Evolutionary conservation across 2,888 invertebrate species (phyloP).

Genomic region (Anagyrus pseudococci): DNA sequence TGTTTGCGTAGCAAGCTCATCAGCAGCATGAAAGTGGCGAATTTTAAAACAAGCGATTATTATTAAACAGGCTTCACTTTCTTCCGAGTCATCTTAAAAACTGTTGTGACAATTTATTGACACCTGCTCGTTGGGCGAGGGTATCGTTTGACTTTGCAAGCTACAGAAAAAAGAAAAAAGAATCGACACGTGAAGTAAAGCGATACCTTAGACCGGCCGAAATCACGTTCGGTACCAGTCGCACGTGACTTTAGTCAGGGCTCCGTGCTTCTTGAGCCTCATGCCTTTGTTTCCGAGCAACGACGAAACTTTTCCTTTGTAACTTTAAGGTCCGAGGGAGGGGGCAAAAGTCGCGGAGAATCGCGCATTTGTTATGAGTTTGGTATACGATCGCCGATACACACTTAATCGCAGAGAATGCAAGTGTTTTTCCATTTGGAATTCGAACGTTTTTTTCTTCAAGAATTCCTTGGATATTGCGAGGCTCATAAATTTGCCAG

Average conservation of each 20-base stretch:
- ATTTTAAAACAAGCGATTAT: too few relatives aligned
- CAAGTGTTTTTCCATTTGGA: slow-evolving; percentile 29
- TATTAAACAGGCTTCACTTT: too few relatives aligned
- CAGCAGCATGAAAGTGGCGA: too few relatives aligned
- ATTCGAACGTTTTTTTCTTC: too few relatives aligned
- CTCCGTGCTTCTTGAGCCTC: neutral
- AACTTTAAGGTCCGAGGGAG: too few relatives aligned
- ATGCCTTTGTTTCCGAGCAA: slow-evolving; percentile 9
- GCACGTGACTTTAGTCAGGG: neutral
- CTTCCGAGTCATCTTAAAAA: neutral
- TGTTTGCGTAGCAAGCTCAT: too few relatives aligned
- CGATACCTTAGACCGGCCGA: neutral
- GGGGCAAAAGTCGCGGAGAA: slow-evolving; percentile 10
- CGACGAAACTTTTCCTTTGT: slow-evolving; percentile 27
- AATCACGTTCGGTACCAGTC: neutral
- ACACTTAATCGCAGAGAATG: slow-evolving; percentile 18
- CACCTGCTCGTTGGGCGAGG: too few relatives aligned
- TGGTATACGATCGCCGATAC: slow-evolving; percentile 14
- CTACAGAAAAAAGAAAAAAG: neutral
- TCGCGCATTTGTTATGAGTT: slow-evolving; percentile 30
- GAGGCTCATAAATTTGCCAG: too few relatives aligned
- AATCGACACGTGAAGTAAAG: neutral
- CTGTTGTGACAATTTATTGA: neutral
- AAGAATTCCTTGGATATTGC: too few relatives aligned
- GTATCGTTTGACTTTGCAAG: neutral